A percentile compares a stretch with the other conserved stretches of the same genome.
Evolutionary conservation across 2,113 vertebrate genomes (phyloP).

Genomic region (Enhydra lutris): DNA sequence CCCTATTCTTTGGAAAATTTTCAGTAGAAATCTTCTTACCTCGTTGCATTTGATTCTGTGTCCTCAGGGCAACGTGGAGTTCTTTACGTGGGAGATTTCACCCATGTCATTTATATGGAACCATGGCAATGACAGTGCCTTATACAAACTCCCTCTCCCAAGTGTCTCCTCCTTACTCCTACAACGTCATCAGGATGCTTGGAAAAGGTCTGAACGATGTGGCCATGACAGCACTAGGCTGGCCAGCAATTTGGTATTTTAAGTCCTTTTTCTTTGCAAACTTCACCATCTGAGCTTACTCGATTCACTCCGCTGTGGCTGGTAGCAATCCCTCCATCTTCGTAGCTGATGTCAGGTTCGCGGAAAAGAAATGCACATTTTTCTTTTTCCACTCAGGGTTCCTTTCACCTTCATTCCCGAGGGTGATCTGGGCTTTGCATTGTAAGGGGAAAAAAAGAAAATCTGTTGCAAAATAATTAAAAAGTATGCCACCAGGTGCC

Average conservation of each 20-base stretch:
- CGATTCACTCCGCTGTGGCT: background rate
- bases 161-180: background rate
- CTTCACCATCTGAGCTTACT: background rate
- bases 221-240: background rate
- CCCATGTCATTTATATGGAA: background rate
- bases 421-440: conserved; percentile 15
- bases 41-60: background rate
- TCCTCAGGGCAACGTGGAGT: background rate
- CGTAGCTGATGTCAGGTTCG: background rate
- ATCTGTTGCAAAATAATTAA: background rate
- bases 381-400: background rate
- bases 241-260: background rate
- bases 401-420: background rate
- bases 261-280: conserved; percentile 24
- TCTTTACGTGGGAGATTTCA: background rate
- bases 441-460: conserved; percentile 1
- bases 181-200: background rate
- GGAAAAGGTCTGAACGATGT: background rate
- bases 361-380: background rate
- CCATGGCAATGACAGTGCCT: background rate
- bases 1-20: background rate
- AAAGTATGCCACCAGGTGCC: background rate
- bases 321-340: background rate
- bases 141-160: background rate
- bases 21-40: background rate